Base-by-base conservation (phyloP, 2,797 vertebrate genomes). In the Semotilus atromaculatus region DNA sequence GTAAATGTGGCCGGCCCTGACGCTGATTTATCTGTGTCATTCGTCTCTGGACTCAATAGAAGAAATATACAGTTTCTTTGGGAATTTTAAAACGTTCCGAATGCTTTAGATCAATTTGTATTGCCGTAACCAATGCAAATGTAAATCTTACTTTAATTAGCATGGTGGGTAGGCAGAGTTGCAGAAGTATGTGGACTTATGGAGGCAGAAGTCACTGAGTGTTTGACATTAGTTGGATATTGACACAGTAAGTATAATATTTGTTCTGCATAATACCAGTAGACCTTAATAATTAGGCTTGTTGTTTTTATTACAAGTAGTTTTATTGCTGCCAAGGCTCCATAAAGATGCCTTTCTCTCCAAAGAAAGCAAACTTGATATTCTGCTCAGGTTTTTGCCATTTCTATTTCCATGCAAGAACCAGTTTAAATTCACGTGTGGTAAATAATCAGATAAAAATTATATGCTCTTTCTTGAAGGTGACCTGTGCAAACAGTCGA, bases 81-180 rank as follows among this genome's bases (percentile, higher is more conserved):
- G 86, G 76, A 88, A 84, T 87, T 58, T 88, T 83, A 80, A 86
- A 80, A 34, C 58, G 29, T 83, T 85, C 48, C 45, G 70, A 36
- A 67, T 87, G 79, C 73, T 88, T 80, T 43, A 74, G 68, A 74
- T 88, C 76, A 67, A 76, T 85, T 87, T 86, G 80, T 86, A 34
- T 75, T 26, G 71, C 40, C 6, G 23, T 62, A 60, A 72, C 67
- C 55, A 85, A 68, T 82, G n/a, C 45, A 60, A 77, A 83, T 67
- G 45, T 71, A 86, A 76, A 84, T 86, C 70, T 78, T 64, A 13
- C n/a, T 60, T 38, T 76, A 38, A 82, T 86, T 43, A 40, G 45
- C 36, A 60, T 13, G 36, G 36, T 60, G 55, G 26, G 72, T 19
- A 62, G 66, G 18, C 18, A 31, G 53, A 38, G 9, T 19, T 58